phyloP scores from a whole-genome alignment of 2,113 vertebrate species.

The Todiramphus saurophagus region DNA sequence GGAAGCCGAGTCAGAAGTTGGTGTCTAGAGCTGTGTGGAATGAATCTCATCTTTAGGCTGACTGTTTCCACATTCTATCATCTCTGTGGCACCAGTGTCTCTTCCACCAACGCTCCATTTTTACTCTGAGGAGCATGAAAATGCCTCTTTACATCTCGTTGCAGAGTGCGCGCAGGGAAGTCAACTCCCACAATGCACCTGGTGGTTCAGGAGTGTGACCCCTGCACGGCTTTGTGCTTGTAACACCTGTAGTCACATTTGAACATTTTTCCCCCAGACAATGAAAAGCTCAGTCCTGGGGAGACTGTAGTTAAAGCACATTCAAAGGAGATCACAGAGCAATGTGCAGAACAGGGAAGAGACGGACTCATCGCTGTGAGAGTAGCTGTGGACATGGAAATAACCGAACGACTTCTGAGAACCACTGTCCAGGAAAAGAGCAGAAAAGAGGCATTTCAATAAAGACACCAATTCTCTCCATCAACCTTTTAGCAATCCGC shows the following conservation, averaged over 20 bases:
- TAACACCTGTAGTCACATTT: not conserved
- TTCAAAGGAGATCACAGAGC: not conserved
- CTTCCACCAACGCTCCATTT: not conserved
- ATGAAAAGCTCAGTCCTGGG: not conserved
- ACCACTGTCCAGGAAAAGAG: not conserved
- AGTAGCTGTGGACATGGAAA: not conserved
- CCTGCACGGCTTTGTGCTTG: accelerated
- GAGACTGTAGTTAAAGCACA: accelerated
- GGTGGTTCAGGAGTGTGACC: not conserved
- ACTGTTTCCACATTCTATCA: not conserved
- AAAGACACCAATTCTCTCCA: not conserved
- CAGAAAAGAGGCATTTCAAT: not conserved
- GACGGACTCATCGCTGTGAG: not conserved
- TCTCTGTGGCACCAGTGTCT: not conserved
- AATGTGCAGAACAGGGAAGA: not conserved
- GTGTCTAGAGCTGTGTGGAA: not conserved
- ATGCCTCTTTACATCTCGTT: not conserved
- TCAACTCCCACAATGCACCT: not conserved
- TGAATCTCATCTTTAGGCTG: not conserved
- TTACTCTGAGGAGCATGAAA: not conserved
- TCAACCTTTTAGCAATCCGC: not conserved
- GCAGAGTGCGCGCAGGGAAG: not conserved
- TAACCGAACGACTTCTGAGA: not conserved
- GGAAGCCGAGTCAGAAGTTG: not conserved
- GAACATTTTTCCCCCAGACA: not conserved